Evolutionary conservation across 1,140 invertebrate species (phyloP), one percentile per base, ranked within the genome.

Genomic region (Cyclargus thomasi): DNA sequence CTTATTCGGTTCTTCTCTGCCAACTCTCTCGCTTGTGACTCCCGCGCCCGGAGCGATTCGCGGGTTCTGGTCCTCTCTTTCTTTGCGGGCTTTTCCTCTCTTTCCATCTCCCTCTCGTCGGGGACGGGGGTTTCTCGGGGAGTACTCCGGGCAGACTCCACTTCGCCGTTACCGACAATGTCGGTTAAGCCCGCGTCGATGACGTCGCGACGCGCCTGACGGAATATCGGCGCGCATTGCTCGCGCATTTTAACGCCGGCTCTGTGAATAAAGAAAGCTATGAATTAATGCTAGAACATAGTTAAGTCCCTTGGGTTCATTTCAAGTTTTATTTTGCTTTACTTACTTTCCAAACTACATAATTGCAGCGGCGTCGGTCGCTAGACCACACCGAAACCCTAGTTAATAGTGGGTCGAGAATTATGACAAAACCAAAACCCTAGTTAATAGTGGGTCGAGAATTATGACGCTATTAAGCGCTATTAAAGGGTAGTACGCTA

Each of bases 171-270:
- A 11, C 83, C 83, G 0, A 77, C 78, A 53, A 86, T 63, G 23
- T 70, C 76, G 10, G 66, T 20, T 71, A 86, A 68, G 6, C 94
- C 95, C 35, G 94, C 93, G 11, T 92, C 86, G 67, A 96, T 94
- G 4, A 96, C 86, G 70, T 96, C 95, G 75, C 95, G 94, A 3
- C 94, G 92, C 4, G 95, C 94, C 80, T 96, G 93, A 20, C 95
- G 93, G 74, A 98, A 95, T 14, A 98, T 91, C 0, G 92, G 88
- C 22, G 93, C 92, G 62, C 96, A 96, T 88, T 97, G 95, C 75
- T 98, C 97, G 62, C 95, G 93, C 93, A 99, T 95, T 78, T 95
- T 96, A 0, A 97, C 90, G 16, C 96, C 98, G 7, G 97, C 95
- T 70, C 95, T 94, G 87, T 5, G 63, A 59, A 63, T 55, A 29